Base-by-base conservation (phyloP, 2,113 vertebrate species). In the Bubo scandiacus region DNA sequence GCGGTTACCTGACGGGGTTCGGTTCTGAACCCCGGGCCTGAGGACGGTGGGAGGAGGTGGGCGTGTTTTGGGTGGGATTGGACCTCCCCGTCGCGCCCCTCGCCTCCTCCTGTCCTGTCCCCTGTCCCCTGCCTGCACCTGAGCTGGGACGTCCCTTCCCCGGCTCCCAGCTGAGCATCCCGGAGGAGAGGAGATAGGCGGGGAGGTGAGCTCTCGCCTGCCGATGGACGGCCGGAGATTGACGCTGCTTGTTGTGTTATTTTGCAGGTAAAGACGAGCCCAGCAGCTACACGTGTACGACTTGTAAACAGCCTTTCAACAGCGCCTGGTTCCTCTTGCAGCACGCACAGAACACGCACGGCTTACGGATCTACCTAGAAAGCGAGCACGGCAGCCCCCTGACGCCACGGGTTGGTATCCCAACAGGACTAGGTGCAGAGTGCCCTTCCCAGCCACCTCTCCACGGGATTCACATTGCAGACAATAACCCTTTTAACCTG, bases 341-440 rank as follows among this genome's bases (percentile, higher is more conserved):
- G 98, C 99, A 99, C 75, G 99, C 99, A 98, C 99, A 99, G 99
- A 99, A 99, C 98, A 99, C 99, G 93, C 99, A 99, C 45, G 99
- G 99, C 98, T 99, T 99, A 98, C 99, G 99, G 95, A 99, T 99
- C 98, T 99, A 99, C 98, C 98, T 99, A 98, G 99, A 99, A 98
- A 99, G 99, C 89, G 99, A 99, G 97, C 99, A 99, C 40, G 99
- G 99, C 98, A 99, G 99, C 98, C 99, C 99, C 93, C 99, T 99
- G 97, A 99, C 99, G 82, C 99, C 99, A 88, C 99, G 99, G 96
- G 99, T 99, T 98, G 99, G 99, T 97, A 99, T 99, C 96, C 99
- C 99, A 92, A 99, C 99, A 95, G 99, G 99, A 95, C 99, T 99
- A 98, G 99, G 99, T 81, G 99, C 99, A 95, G 99, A 99, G 97